Percentiles rank a stretch among this genome's conserved stretches.
Evolutionary conservation across 37 sponge, comb jelly and placozoan genomes (phyloP).

Genomic region (Ephydatia muelleri): DNA sequence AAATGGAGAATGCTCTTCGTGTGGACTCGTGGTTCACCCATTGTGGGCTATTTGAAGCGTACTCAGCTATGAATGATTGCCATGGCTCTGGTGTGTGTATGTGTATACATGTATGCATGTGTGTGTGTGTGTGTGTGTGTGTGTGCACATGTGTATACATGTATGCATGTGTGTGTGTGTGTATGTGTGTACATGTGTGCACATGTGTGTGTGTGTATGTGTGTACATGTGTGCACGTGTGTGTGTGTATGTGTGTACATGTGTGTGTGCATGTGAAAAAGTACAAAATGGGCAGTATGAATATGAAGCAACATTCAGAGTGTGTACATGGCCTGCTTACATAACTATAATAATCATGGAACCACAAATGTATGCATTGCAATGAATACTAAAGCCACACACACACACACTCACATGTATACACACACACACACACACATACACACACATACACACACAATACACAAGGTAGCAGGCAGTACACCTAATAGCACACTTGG

Average conservation of each 20-base stretch:
- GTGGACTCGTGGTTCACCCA: slow-evolving; percentile 15
- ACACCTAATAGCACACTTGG: too few relatives aligned
- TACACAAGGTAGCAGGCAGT: too few relatives aligned
- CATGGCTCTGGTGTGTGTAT: slow-evolving; percentile 36
- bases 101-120: not conserved
- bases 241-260: not conserved
- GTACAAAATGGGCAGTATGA: not conserved
- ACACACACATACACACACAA: not conserved
- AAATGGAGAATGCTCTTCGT: not conserved
- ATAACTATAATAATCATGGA: too few relatives aligned
- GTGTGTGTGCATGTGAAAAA: not conserved
- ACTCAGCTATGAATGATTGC: slow-evolving; percentile 31
- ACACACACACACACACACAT: too few relatives aligned
- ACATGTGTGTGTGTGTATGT: too few relatives aligned
- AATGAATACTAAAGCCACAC: not conserved
- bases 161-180: not conserved
- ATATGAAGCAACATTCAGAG: slow-evolving; percentile 9
- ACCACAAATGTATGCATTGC: too few relatives aligned
- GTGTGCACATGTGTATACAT: not conserved
- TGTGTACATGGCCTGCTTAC: too few relatives aligned
- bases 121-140: slow-evolving; percentile 12
- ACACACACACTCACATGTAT: slow-evolving; percentile 2
- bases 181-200: not conserved
- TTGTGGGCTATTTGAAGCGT: slow-evolving; percentile 13
- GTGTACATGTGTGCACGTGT: too few relatives aligned